Evolutionary conservation across 1,140 invertebrate species (phyloP), one percentile per base, ranked within the genome.

Genomic region (Nephila pilipes): DNA sequence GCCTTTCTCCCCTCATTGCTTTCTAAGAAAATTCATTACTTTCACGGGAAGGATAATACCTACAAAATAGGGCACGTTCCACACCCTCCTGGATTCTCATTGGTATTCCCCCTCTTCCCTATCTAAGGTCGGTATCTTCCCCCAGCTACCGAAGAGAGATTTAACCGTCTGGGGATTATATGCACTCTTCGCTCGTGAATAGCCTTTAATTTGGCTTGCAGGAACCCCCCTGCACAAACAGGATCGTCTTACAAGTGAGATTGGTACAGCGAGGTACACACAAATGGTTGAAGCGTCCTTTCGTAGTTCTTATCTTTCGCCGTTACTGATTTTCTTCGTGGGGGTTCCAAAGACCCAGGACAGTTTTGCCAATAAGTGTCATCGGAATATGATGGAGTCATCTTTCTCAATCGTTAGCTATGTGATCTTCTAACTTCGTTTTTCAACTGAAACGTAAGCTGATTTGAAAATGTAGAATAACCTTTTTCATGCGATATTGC

Each of bases 131-230:
- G 32, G 32, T 63, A 58, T 87, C 55, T 63, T 63, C 83, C 57
- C 85, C 57, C 57, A 22, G 25, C 85, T 29, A 29, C 57, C 55
- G 29, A 57, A 57, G 36, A 87, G 55, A 87, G 32, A 87, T 87
- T 60, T 63, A 87, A 87, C 85, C 58, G 58, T 63, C 85, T 25
- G 36, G 55, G 57, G 85, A 85, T 87, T 87, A 87, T 38, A 55
- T 55, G 54, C 32, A 38, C 85, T 18, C 58, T 87, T 18, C 32
- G 55, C 85, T 87, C 55, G 29, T 87, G 55, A 87, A 60, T 87
- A 22, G 54, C 85, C 80, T 83, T 60, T 87, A 87, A 87, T 87
- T 87, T 63, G 83, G 80, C 20, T n/a, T 36, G 80, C 18, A 83
- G 80, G 4, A 83, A 18, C 80, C 38, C 80, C 12, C 38, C 54